Evolutionary conservation across 2,888 invertebrate species (phyloP).

Genomic region (Phragmatobia fuliginosa): DNA sequence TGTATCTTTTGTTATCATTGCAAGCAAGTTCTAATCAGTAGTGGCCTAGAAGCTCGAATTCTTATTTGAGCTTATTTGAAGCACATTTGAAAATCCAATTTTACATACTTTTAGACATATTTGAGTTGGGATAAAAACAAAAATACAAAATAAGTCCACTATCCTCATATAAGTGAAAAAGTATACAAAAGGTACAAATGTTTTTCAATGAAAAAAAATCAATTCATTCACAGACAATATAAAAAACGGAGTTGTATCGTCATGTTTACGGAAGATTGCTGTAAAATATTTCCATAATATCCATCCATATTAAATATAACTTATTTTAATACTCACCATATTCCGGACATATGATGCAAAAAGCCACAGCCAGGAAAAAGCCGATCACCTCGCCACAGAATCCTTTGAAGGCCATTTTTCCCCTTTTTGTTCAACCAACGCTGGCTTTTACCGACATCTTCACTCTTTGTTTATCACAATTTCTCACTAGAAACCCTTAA

Average conservation of each 20-base stretch:
- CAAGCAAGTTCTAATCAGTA: no score
- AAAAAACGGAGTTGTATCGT: not conserved
- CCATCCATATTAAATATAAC: not conserved
- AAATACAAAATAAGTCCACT: not conserved
- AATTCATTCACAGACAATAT: not conserved
- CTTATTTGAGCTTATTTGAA: not conserved
- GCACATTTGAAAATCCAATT: no score
- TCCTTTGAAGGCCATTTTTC: slow-evolving; percentile 81
- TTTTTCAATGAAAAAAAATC: not conserved
- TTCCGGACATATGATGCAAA: slow-evolving; percentile 81
- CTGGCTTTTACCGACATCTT: slow-evolving; percentile 81
- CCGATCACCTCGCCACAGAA: slow-evolving; percentile 79
- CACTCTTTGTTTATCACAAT: slow-evolving; percentile 66
- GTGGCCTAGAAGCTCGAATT: not conserved
- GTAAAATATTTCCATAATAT: not conserved
- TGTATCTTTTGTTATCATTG: no score
- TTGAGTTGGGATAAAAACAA: no score
- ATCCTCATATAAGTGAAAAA: not conserved
- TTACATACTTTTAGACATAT: not conserved
- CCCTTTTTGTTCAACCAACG: slow-evolving; percentile 77
- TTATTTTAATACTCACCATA: slow-evolving; percentile 72
- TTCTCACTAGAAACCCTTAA: slow-evolving; percentile 68
- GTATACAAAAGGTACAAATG: not conserved
- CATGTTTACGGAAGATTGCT: no score
- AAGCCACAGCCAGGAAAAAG: slow-evolving; percentile 79